These are phyloP conservation scores for Hucho hucho DNA, from an alignment of 2,113 vertebrate genomes.

Conservation along the genomic window DNA sequence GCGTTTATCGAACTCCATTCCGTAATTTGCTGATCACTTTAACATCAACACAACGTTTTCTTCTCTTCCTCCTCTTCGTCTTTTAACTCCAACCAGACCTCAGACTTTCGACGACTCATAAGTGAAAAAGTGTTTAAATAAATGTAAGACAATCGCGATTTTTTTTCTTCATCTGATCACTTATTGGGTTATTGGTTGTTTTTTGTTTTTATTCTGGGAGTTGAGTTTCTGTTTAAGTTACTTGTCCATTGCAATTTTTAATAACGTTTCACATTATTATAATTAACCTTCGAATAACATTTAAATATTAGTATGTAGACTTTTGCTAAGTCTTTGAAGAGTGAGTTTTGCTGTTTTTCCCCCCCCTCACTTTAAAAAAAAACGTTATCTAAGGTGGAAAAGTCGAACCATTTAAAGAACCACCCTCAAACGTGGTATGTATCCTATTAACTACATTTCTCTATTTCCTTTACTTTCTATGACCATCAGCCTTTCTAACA, in stretches of 20 bases:
- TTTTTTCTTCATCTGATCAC: not conserved
- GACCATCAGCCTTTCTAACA: not conserved
- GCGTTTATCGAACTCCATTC: constrained; percentile 67
- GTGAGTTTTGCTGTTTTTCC: not conserved
- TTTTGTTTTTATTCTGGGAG: not conserved
- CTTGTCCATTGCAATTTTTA: not conserved
- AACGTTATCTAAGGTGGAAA: not conserved
- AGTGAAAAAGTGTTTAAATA: not conserved
- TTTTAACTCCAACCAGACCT: constrained; percentile 45
- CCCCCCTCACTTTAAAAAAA: too few relatives aligned
- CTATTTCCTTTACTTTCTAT: not conserved
- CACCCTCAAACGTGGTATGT: constrained; percentile 43
- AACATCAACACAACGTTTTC: constrained; percentile 41
- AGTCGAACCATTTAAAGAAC: constrained; percentile 16
- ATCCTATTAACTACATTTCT: not conserved
- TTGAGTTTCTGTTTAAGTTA: not conserved
- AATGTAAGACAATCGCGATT: constrained; percentile 7
- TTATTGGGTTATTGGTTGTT: not conserved
- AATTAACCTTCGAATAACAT: not conserved
- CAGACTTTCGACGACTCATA: constrained; percentile 8
- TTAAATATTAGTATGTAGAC: not conserved
- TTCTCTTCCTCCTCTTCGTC: constrained; percentile 9
- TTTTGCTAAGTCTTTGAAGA: not conserved
- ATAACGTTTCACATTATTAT: constrained; percentile 5
- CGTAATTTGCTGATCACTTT: constrained; percentile 72